Percentiles rank a stretch among this genome's conserved stretches.
Conservation (phyloP, 2,113 vertebrate species). For the Caranx ignobilis region DNA sequence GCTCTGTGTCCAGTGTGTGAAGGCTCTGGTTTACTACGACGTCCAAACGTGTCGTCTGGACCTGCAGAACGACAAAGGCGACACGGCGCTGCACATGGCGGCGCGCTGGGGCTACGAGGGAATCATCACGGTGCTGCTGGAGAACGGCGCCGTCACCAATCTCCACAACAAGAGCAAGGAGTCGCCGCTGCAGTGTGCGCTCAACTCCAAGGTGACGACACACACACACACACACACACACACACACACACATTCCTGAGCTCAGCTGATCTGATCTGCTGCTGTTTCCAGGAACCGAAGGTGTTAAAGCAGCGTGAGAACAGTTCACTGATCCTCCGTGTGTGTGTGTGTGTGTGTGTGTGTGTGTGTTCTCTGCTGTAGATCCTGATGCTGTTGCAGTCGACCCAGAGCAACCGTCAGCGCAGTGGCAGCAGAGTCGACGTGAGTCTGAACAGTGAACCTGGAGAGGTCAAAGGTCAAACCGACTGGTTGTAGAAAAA, state of each 20-base stretch:
- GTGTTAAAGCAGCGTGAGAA: too few species aligned
- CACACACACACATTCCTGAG: neutral
- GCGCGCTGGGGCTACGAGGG: constrained; percentile 97
- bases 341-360: neutral
- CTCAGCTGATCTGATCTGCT: neutral
- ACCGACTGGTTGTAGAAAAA: too few species aligned
- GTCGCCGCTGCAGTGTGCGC: constrained; percentile 89
- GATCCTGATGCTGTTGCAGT: constrained; percentile 92
- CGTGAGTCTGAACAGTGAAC: constrained; percentile 73
- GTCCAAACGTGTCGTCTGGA: constrained; percentile 89
- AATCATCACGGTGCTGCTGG: constrained; percentile 93
- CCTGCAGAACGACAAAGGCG: constrained; percentile 93
- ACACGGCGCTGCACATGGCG: constrained; percentile 93
- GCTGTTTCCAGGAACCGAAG: too few species aligned
- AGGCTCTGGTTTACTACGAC: constrained; percentile 96
- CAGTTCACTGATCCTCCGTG: too few species aligned
- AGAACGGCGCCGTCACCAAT: constrained; percentile 90
- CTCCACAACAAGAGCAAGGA: constrained; percentile 90
- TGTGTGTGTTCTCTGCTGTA: constrained; percentile 54
- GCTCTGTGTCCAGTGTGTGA: constrained; percentile 89
- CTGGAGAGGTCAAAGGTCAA: neutral
- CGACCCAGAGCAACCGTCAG: constrained; percentile 75
- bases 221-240: too few species aligned
- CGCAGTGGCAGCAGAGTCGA: constrained; percentile 80
- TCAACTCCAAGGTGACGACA: constrained; percentile 88